These are phyloP conservation scores for Sebastes oblongus DNA, from an alignment of 2,797 vertebrate genomes.

Conservation along the genomic window DNA sequence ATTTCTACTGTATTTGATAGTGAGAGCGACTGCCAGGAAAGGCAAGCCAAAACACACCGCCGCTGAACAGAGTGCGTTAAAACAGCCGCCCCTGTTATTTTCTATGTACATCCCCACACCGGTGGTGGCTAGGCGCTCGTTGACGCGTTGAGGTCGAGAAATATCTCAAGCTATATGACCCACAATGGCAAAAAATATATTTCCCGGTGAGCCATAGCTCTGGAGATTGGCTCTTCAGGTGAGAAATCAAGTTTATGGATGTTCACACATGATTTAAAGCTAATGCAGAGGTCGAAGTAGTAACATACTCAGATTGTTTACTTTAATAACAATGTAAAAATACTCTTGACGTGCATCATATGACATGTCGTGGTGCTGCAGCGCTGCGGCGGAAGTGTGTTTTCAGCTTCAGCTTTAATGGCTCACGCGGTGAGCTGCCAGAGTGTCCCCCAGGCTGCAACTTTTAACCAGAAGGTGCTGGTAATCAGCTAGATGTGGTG, in stretches of 20 bases:
- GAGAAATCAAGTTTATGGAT: neutral
- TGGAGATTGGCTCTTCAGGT: neutral
- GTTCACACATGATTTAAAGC: neutral
- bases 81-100: neutral
- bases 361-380: no score
- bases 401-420: neutral
- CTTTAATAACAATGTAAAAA: neutral
- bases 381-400: no score
- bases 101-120: neutral
- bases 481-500: neutral
- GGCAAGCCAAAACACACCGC: neutral
- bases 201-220: neutral
- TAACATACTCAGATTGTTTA: neutral
- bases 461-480: neutral
- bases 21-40: neutral
- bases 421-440: neutral
- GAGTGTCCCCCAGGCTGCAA: neutral
- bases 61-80: neutral
- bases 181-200: no score
- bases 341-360: no score
- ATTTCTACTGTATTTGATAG: neutral
- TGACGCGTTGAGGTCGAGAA: neutral
- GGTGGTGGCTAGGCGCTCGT: neutral
- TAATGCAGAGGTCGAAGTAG: neutral
- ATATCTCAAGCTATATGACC: no score